These are phyloP conservation scores for Trichonephila clavata DNA, from an alignment of 1,140 invertebrate species.

Conservation along the genomic window DNA sequence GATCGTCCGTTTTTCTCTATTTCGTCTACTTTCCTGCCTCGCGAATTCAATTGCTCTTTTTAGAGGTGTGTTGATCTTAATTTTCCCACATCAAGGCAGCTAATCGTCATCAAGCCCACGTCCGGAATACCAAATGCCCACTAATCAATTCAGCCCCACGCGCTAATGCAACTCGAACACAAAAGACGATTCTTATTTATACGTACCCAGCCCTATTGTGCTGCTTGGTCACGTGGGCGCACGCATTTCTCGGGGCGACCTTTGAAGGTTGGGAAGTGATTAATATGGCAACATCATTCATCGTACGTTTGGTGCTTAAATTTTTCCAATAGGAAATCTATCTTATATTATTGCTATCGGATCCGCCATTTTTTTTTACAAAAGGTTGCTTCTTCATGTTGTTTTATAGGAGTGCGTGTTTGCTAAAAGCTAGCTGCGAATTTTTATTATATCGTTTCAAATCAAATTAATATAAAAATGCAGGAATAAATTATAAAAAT, in stretches of 20 bases:
- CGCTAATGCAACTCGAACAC: not conserved
- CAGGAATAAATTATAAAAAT: too few relatives aligned
- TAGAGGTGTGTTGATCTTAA: constrained; percentile 12
- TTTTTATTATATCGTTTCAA: too few relatives aligned
- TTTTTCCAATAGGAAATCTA: too few relatives aligned
- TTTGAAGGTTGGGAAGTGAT: constrained; percentile 30
- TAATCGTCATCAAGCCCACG: constrained; percentile 18
- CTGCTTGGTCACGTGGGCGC: not conserved
- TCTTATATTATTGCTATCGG: too few relatives aligned
- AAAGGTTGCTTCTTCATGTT: too few relatives aligned
- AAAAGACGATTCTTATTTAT: not conserved
- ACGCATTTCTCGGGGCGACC: not conserved
- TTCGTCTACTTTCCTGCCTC: not conserved
- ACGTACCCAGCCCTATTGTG: not conserved
- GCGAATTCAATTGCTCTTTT: not conserved
- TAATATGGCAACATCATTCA: not conserved
- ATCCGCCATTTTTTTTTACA: too few relatives aligned
- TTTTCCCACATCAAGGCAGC: not conserved
- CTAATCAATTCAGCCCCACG: constrained; percentile 45
- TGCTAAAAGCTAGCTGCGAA: too few relatives aligned
- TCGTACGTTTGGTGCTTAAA: not conserved
- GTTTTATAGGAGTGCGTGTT: too few relatives aligned
- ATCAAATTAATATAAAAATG: too few relatives aligned
- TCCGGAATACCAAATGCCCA: not conserved
- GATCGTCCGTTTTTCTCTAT: too few relatives aligned